phyloP scores from a whole-genome alignment of 2,888 invertebrate species.

The Metallyticus violacea region DNA sequence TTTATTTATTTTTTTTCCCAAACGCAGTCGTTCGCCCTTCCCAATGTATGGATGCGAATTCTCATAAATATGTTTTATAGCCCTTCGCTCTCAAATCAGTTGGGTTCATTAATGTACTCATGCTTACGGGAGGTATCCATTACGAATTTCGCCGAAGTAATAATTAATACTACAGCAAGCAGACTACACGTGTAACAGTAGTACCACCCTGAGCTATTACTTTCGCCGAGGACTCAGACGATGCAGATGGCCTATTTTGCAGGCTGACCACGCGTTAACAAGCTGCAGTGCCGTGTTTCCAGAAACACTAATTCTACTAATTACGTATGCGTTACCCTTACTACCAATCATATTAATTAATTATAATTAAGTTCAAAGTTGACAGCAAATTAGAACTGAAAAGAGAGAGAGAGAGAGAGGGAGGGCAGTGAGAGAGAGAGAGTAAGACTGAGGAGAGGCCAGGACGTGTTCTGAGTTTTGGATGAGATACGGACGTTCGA shows the following conservation, averaged over 20 bases:
- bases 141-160: conserved; percentile 10
- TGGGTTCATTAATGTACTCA: conserved; percentile 9
- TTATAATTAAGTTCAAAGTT: conserved; percentile 77
- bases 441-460: conserved; percentile 27
- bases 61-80: conserved; percentile 8
- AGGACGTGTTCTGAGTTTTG: conserved; percentile 15
- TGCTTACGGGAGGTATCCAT: conserved; percentile 1
- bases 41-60: background rate
- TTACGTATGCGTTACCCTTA: conserved; percentile 30
- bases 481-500: background rate
- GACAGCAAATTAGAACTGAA: conserved; percentile 43
- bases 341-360: conserved; percentile 72
- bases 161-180: background rate
- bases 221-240: background rate
- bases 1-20: background rate
- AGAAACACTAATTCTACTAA: conserved; percentile 26
- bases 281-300: conserved; percentile 1
- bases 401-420: conserved; percentile 32
- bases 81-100: background rate
- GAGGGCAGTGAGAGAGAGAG: conserved; percentile 26
- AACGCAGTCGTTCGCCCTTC: background rate
- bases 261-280: conserved; percentile 12
- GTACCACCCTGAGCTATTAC: background rate
- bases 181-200: background rate
- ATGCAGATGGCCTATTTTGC: conserved; percentile 8